These are phyloP conservation scores for Beroe ovata DNA, from an alignment of 37 sponge, comb jelly and placozoan genomes.

Conservation along the genomic window DNA sequence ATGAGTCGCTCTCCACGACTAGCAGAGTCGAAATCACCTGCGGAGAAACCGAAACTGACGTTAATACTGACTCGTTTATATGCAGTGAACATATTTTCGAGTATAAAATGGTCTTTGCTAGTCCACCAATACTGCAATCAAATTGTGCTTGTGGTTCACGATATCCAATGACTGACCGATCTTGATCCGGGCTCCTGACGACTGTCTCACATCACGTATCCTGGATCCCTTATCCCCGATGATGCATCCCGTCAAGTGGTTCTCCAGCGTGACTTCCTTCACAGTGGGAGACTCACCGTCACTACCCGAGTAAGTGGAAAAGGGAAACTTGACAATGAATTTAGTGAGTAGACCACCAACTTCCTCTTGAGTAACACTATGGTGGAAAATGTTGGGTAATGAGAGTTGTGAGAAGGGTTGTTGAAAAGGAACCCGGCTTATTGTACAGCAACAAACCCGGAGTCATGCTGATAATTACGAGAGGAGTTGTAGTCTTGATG, in stretches of 20 bases:
- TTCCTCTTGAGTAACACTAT: background rate
- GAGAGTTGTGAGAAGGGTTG: no score
- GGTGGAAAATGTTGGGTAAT: no score
- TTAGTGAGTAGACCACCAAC: background rate
- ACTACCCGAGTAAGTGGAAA: conserved; percentile 5
- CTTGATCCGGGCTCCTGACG: conserved; percentile 32
- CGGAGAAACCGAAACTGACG: no score
- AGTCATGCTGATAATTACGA: no score
- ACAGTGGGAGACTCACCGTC: conserved; percentile 18
- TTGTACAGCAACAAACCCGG: no score
- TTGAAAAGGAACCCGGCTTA: no score
- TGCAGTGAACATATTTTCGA: no score
- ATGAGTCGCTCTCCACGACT: conserved; percentile 35
- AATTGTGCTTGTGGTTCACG: no score
- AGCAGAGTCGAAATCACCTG: conserved; percentile 60
- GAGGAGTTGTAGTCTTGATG: no score
- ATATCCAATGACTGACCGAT: conserved; percentile 5
- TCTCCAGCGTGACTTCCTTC: conserved; percentile 63
- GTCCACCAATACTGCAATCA: no score
- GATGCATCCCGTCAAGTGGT: conserved; percentile 23
- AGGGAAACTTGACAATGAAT: conserved; percentile 43
- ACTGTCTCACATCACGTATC: conserved; percentile 21
- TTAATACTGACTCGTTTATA: no score
- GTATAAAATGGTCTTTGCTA: no score
- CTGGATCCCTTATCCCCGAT: conserved; percentile 63